Conservation (phyloP, 1,140 invertebrate genomes). For the Zaprionus africanus region DNA sequence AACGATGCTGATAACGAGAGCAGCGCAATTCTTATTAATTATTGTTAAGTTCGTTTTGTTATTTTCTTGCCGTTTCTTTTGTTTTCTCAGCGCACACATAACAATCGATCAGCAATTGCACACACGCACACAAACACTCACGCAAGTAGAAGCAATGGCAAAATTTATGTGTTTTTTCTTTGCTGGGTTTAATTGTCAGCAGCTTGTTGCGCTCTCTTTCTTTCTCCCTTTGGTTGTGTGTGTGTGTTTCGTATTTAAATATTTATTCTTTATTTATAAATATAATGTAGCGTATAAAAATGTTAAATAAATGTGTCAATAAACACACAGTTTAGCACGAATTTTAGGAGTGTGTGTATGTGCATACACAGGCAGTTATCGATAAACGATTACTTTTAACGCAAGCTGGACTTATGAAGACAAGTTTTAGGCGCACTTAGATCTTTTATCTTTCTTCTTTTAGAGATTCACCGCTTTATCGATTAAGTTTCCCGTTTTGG, state of each 20-base stretch:
- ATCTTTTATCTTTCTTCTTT: background rate
- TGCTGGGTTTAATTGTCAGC: slow-evolving; percentile 36
- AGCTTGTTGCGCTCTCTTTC: slow-evolving; percentile 6
- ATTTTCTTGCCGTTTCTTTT: slow-evolving; percentile 19
- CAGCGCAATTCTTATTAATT: slow-evolving; percentile 30
- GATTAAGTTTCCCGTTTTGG: slow-evolving; percentile 2
- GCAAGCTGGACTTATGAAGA: slow-evolving; percentile 20
- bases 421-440: slow-evolving; percentile 29
- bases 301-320: slow-evolving; percentile 65
- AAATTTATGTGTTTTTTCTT: slow-evolving; percentile 8
- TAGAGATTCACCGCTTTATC: slow-evolving; percentile 7
- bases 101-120: slow-evolving; percentile 72
- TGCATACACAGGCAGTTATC: background rate
- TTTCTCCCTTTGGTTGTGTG: slow-evolving; percentile 22
- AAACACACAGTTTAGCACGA: slow-evolving; percentile 55
- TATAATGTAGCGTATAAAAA: slow-evolving; percentile 68
- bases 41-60: slow-evolving; percentile 9
- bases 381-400: slow-evolving; percentile 5
- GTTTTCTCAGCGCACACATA: slow-evolving; percentile 47
- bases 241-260: slow-evolving; percentile 47
- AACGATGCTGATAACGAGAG: slow-evolving; percentile 12
- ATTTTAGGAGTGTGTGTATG: slow-evolving; percentile 3
- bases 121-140: slow-evolving; percentile 32
- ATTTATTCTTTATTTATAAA: slow-evolving; percentile 81
- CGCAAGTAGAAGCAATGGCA: slow-evolving; percentile 16